Conservation (phyloP, 2,797 vertebrate genomes). For the Semaprochilodus insignis region DNA sequence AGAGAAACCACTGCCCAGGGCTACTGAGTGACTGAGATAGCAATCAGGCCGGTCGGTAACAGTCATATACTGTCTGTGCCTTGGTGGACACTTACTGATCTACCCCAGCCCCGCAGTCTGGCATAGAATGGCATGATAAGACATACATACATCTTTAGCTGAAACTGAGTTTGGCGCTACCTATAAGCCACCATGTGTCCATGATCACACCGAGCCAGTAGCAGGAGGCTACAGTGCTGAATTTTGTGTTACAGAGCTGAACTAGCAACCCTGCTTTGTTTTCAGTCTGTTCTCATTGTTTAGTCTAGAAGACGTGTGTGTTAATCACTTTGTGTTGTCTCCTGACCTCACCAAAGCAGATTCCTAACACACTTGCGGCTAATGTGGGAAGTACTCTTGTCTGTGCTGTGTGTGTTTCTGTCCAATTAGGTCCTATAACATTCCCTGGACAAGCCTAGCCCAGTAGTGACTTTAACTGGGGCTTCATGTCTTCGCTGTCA, state of each 20-base stretch:
- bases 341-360: neutral
- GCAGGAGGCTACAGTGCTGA: too few relatives aligned
- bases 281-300: neutral
- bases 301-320: neutral
- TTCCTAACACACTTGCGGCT: neutral
- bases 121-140: too few relatives aligned
- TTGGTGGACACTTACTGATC: too few relatives aligned
- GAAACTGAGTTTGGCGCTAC: too few relatives aligned
- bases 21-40: too few relatives aligned
- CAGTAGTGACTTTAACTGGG: slow-evolving; percentile 15
- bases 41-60: too few relatives aligned
- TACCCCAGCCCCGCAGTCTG: too few relatives aligned
- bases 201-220: too few relatives aligned
- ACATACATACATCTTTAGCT: too few relatives aligned
- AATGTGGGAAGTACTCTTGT: neutral
- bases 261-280: neutral
- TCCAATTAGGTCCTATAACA: neutral
- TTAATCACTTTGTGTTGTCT: neutral
- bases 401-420: neutral
- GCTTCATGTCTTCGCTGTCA: slow-evolving; percentile 3
- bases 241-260: neutral
- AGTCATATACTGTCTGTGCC: too few relatives aligned
- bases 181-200: too few relatives aligned
- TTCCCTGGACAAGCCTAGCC: neutral
- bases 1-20: too few relatives aligned